Percentiles rank a stretch among this genome's conserved stretches.
Evolutionary conservation across 2,888 invertebrate species (phyloP).

Genomic region (Leptopilina syphax): DNA sequence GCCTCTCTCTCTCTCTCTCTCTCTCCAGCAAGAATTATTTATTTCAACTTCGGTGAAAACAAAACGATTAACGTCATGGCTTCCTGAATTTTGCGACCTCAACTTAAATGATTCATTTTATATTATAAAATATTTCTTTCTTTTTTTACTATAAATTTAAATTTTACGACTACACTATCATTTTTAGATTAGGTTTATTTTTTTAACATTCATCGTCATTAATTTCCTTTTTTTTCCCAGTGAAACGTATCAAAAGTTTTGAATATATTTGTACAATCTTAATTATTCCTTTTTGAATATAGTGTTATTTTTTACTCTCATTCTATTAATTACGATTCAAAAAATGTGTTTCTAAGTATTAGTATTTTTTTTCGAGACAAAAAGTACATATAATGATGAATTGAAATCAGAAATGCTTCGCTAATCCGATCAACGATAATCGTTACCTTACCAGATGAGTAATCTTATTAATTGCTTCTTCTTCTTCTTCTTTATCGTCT

Average conservation of each 20-base stretch:
- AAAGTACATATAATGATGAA: neutral
- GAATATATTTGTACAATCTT: too few relatives aligned
- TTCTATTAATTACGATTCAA: too few relatives aligned
- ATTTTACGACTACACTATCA: neutral
- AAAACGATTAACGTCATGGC: slow-evolving; percentile 23
- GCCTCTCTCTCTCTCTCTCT: neutral
- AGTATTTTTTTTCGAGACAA: too few relatives aligned
- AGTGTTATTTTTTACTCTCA: too few relatives aligned
- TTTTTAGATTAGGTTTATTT: neutral
- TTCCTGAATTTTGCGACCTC: slow-evolving; percentile 30
- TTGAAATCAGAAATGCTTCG: slow-evolving; percentile 47
- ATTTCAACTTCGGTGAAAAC: slow-evolving; percentile 33
- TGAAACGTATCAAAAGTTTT: too few relatives aligned
- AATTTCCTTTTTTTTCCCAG: neutral
- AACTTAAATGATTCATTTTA: neutral
- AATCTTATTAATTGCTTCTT: slow-evolving; percentile 61
- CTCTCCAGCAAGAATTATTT: neutral
- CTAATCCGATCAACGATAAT: slow-evolving; percentile 59
- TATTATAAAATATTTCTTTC: neutral
- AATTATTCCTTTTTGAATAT: too few relatives aligned
- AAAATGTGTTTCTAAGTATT: too few relatives aligned
- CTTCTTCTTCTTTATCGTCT: slow-evolving; percentile 27
- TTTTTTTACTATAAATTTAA: neutral
- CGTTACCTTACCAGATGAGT: slow-evolving; percentile 55
- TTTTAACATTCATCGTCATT: neutral